These are phyloP conservation scores for Polyommatus iphigenia DNA, from an alignment of 2,888 invertebrate species.

Conservation along the genomic window DNA sequence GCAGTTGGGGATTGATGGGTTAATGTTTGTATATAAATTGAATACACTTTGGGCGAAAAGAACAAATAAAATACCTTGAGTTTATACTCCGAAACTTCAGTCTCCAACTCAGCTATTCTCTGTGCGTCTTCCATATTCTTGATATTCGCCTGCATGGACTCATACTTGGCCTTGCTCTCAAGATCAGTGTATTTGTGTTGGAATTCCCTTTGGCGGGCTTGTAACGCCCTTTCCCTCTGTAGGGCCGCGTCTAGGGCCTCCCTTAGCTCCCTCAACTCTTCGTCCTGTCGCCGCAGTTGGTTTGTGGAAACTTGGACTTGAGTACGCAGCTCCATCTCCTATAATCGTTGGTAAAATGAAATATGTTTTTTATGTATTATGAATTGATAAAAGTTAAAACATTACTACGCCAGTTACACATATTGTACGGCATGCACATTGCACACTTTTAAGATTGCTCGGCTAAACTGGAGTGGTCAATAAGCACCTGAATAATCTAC, in stretches of 20 bases:
- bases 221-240: constrained; percentile 86
- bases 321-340: constrained; percentile 97
- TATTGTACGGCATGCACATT: no score
- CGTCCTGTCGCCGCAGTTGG: constrained; percentile 94
- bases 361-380: not conserved
- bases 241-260: constrained; percentile 89
- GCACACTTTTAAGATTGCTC: no score
- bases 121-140: constrained; percentile 97
- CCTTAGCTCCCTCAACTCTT: constrained; percentile 91
- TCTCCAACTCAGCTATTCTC: constrained; percentile 94
- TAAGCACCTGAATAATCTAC: no score
- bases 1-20: no score
- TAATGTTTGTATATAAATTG: no score
- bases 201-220: constrained; percentile 89
- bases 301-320: constrained; percentile 95
- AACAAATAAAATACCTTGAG: constrained; percentile 83
- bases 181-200: constrained; percentile 85
- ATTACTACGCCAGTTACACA: no score
- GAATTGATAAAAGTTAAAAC: no score
- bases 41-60: not conserved
- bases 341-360: constrained; percentile 28
- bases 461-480: no score
- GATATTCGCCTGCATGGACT: constrained; percentile 95
- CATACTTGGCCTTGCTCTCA: constrained; percentile 89
- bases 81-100: constrained; percentile 96